Conservation (phyloP, 2,888 invertebrate genomes). For the Ctenicera cuprea region DNA sequence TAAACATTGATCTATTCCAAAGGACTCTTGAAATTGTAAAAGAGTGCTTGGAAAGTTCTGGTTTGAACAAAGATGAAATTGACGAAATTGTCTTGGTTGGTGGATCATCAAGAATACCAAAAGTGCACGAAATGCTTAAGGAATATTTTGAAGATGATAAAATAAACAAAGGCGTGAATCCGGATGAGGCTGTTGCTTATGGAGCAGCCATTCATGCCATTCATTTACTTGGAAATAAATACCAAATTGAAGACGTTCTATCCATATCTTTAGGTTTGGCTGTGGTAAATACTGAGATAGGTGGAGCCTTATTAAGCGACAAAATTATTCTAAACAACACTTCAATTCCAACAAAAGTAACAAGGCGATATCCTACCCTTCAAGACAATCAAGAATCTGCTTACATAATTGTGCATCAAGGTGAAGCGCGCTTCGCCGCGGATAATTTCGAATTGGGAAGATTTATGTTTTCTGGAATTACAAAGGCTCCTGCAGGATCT, state of each 20-base stretch:
- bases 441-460: conserved; percentile 48
- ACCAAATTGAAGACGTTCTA: conserved; percentile 58
- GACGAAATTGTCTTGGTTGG: conserved; percentile 61
- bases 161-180: conserved; percentile 57
- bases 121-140: conserved; percentile 56
- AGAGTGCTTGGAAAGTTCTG: conserved; percentile 54
- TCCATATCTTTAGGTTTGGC: conserved; percentile 60
- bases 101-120: conserved; percentile 62
- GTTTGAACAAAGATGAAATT: conserved; percentile 55
- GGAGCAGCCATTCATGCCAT: conserved; percentile 62
- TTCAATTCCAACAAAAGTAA: conserved; percentile 5
- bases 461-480: conserved; percentile 41
- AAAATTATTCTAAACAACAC: conserved; percentile 52
- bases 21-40: conserved; percentile 56
- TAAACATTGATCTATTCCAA: conserved; percentile 52
- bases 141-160: conserved; percentile 57
- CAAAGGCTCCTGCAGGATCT: conserved; percentile 32
- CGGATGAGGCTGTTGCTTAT: conserved; percentile 62
- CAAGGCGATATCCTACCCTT: conserved; percentile 19
- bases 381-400: conserved; percentile 38
- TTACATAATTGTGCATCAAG: conserved; percentile 46
- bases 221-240: conserved; percentile 50
- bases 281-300: conserved; percentile 37
- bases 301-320: conserved; percentile 30
- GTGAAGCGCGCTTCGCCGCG: conserved; percentile 35